These are phyloP conservation scores for Eupithecia tripunctaria DNA, from an alignment of 2,888 invertebrate genomes.

Conservation along the genomic window DNA sequence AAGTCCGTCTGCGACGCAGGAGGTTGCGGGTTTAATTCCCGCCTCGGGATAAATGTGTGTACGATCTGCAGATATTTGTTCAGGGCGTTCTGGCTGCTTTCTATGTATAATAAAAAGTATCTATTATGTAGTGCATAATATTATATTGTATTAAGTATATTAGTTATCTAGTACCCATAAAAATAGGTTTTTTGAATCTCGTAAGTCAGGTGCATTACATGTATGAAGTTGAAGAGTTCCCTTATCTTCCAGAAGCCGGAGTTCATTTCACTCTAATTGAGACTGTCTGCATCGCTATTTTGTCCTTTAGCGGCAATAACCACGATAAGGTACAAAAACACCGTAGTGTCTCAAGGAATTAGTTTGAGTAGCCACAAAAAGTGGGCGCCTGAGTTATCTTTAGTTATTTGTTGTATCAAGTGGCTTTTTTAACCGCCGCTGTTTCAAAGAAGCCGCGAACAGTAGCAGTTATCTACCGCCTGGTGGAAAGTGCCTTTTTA, in stretches of 20 bases:
- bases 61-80: too few species aligned
- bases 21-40: too few species aligned
- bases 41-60: too few species aligned
- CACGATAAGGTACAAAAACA: slow-evolving; percentile 60
- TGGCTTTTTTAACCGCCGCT: slow-evolving; percentile 66
- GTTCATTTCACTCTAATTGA: slow-evolving; percentile 27
- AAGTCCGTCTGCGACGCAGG: too few species aligned
- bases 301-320: slow-evolving; percentile 39
- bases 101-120: too few species aligned
- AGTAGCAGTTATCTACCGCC: slow-evolving; percentile 71
- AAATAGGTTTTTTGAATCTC: not conserved
- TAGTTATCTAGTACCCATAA: too few species aligned
- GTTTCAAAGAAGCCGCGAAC: slow-evolving; percentile 75
- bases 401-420: slow-evolving; percentile 82
- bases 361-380: slow-evolving; percentile 70
- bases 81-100: too few species aligned
- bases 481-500: slow-evolving; percentile 62
- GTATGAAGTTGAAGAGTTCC: slow-evolving; percentile 15
- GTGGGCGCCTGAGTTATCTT: slow-evolving; percentile 77
- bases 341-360: slow-evolving; percentile 62
- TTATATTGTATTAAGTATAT: too few species aligned
- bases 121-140: too few species aligned
- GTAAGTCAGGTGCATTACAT: slow-evolving; percentile 8
- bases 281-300: slow-evolving; percentile 25
- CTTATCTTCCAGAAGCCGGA: slow-evolving; percentile 26